Base-by-base conservation (phyloP, 2,888 invertebrate species). In the Chironomus tentans region DNA sequence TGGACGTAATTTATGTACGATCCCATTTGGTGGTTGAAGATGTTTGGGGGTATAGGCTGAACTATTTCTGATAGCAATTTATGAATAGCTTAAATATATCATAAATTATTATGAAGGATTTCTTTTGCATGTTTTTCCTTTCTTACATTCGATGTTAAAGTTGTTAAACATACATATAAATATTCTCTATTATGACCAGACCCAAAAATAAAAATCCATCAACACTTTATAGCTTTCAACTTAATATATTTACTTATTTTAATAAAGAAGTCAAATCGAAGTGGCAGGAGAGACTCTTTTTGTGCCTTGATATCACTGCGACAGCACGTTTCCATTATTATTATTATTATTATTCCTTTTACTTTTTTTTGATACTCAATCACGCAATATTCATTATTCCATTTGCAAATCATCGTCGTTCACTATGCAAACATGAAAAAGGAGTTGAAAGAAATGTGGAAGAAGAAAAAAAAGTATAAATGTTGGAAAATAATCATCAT, bases 401-500 rank as follows among this genome's bases (percentile, higher is more conserved):
- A 24, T 65, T 24, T 28, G 68, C 46, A 28, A 68, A 38, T 68
- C 68, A 68, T 68, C 68, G 46, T 18, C 6, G 21, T n/a, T n/a
- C n/a, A 65, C 68, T 56, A 56, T 56, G 21, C 46, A 68, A 68
- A 68, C 28, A 68, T 68, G 38, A 68, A 68, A 24, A 70, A 70
- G 48, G 21, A 47, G 47, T 70, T 28, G 47, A 10, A 65, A 65
- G 65, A 10, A 65, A 62, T 10, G 2, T 24, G 24, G 22, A 21
- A 22, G 10, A 62, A 2, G 10, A 21, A n/a, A n/a, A n/a, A n/a
- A n/a, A n/a, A n/a, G n/a, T n/a, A n/a, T n/a, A n/a, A n/a, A n/a
- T n/a, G n/a, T n/a, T n/a, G 21, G 21, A 65, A 62, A 74, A 74
- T 47, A 46, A 65, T 74, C 65, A 70, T 68, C 65, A 48, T 74